phyloP scores from a whole-genome alignment of 2,888 invertebrate species.

The Galeruca laticollis region DNA sequence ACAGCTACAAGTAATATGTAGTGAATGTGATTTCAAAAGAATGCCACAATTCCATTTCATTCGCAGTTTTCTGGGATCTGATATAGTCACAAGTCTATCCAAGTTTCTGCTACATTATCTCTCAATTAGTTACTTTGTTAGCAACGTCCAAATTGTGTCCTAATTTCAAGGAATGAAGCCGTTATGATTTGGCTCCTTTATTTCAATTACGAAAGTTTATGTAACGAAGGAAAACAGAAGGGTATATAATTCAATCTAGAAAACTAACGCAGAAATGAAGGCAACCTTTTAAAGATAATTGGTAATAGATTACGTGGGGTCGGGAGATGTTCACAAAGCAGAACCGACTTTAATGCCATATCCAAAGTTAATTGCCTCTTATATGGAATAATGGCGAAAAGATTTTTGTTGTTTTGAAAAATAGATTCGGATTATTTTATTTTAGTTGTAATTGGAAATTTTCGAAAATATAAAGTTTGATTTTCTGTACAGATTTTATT shows the following conservation, averaged over 20 bases:
- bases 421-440: too few relatives aligned
- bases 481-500: too few relatives aligned
- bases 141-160: not conserved
- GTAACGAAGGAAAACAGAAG: constrained; percentile 21
- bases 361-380: constrained; percentile 16
- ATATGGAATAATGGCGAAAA: not conserved
- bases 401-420: not conserved
- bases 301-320: constrained; percentile 42
- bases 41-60: too few relatives aligned
- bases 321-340: constrained; percentile 20
- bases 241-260: constrained; percentile 31
- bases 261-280: constrained; percentile 38
- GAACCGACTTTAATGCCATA: constrained; percentile 7
- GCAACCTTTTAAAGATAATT: constrained; percentile 47
- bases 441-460: too few relatives aligned
- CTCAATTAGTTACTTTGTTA: not conserved
- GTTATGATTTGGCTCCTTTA: constrained; percentile 22
- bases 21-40: too few relatives aligned
- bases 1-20: too few relatives aligned
- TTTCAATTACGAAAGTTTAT: constrained; percentile 25
- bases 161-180: not conserved
- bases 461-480: too few relatives aligned
- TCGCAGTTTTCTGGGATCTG: too few relatives aligned
- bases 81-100: not conserved
- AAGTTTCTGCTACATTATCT: not conserved